Evolutionary conservation across 2,797 vertebrate species (phyloP).

Genomic region (Chelon labrosus): DNA sequence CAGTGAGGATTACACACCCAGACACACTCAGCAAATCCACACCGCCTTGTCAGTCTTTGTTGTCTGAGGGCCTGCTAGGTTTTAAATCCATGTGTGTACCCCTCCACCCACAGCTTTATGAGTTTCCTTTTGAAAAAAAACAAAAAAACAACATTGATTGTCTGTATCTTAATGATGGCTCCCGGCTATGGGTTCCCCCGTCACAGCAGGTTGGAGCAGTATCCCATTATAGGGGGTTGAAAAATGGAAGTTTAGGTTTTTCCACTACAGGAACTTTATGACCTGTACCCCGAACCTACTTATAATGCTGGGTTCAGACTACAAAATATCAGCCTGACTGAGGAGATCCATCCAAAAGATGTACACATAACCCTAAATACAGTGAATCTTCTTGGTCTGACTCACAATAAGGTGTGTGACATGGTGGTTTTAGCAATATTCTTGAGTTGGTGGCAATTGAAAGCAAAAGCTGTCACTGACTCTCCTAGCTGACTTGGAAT

Average conservation of each 20-base stretch:
- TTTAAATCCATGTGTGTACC: conserved; percentile 45
- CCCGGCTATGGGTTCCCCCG: conserved; percentile 33
- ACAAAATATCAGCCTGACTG: no score
- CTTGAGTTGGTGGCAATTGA: no score
- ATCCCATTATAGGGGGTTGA: conserved; percentile 34
- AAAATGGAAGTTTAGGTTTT: not conserved
- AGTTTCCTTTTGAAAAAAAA: conserved; percentile 24
- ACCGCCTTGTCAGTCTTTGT: conserved; percentile 54
- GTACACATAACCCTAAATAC: no score
- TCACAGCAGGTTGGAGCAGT: conserved; percentile 35
- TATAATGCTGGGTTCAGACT: accelerated
- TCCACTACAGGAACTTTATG: not conserved
- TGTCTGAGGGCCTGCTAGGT: conserved; percentile 54
- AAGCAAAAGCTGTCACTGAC: no score
- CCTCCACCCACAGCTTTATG: conserved; percentile 23
- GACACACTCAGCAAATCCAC: conserved; percentile 46
- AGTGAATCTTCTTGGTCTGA: no score
- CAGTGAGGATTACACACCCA: conserved; percentile 51
- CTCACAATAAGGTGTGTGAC: no score
- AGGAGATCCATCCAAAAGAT: not conserved
- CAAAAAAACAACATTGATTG: conserved; percentile 38
- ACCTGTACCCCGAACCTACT: not conserved
- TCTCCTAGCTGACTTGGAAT: no score
- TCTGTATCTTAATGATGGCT: conserved; percentile 54
- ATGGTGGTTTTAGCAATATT: no score